Conservation (phyloP, 1,140 invertebrate species). For the Drosophila takahashii region DNA sequence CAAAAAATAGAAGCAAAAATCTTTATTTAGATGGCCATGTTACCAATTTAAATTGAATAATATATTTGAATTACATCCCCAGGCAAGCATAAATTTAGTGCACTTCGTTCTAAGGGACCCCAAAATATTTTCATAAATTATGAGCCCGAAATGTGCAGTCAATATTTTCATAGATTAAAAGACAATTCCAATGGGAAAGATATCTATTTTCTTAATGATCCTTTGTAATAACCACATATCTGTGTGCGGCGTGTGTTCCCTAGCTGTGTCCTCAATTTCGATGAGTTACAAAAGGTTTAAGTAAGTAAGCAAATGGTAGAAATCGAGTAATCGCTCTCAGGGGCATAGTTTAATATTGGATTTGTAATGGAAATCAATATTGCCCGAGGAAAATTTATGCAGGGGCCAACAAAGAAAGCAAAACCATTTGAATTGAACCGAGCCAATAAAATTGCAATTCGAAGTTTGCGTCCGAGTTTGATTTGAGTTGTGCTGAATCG, state of each 20-base stretch:
- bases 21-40: neutral
- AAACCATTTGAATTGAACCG: slow-evolving; percentile 30
- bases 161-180: slow-evolving; percentile 31
- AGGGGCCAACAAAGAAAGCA: slow-evolving; percentile 38
- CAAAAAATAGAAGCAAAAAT: too few relatives aligned
- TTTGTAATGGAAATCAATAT: slow-evolving; percentile 59
- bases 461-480: slow-evolving; percentile 37
- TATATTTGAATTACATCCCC: slow-evolving; percentile 1
- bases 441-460: slow-evolving; percentile 36
- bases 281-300: slow-evolving; percentile 44
- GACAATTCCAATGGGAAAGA: slow-evolving; percentile 15
- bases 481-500: slow-evolving; percentile 40
- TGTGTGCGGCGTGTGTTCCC: neutral
- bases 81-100: slow-evolving; percentile 18
- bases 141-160: neutral
- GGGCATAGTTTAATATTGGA: slow-evolving; percentile 55
- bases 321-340: slow-evolving; percentile 50
- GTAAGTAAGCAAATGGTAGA: slow-evolving; percentile 24
- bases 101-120: neutral
- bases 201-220: slow-evolving; percentile 20
- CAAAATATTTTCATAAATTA: neutral
- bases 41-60: neutral
- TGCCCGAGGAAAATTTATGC: slow-evolving; percentile 41
- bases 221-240: slow-evolving; percentile 6
- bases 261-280: slow-evolving; percentile 17